Evolutionary conservation across 1,140 invertebrate species (phyloP), one percentile per base, ranked within the genome.

Genomic region (Diuraphis noxia): DNA sequence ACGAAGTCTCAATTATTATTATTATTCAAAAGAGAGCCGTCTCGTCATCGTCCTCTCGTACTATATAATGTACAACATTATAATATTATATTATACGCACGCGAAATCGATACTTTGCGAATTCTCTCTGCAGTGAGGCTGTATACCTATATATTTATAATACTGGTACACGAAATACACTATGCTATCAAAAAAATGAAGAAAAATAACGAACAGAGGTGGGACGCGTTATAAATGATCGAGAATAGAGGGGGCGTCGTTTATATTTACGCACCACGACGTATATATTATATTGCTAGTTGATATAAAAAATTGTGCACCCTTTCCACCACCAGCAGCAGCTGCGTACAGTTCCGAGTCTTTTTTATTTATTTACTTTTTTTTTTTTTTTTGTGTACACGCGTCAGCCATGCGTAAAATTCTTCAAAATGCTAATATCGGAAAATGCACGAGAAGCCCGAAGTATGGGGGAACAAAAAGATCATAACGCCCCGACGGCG

Each of bases 401-500:
- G 88, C 63, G 63, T 49, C 72, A 40, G 52, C 41, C 88, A 91
- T 49, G 89, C 89, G 89, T 91, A 52, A 91, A 82, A 91, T 82
- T 91, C 89, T 82, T 91, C 63, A 49, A 91, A 91, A 91, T 91
- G 89, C 89, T 91, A 91, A 91, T 91, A 82, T 91, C 77, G 43
- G 36, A 82, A 82, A 90, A 77, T 49, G 89, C 77, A 77, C 88
- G 63, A 72, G 63, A 63, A 40, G 77, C 43, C n/a, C 23, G 77
- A 25, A n/a, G 77, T 36, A 3, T 41, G 43, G 43, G 43, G 43
- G 77, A 81, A 91, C 89, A 91, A 91, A 91, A 91, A 91, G 56
- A 81, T 49, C 56, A 91, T 43, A 81, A 72, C 89, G 77, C 89
- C 77, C 77, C 89, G 86, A 56, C 49, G 36, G n/a, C 17, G 46